Evolutionary conservation across 2,888 invertebrate species (phyloP).

Genomic region (Serrognathus titanus): DNA sequence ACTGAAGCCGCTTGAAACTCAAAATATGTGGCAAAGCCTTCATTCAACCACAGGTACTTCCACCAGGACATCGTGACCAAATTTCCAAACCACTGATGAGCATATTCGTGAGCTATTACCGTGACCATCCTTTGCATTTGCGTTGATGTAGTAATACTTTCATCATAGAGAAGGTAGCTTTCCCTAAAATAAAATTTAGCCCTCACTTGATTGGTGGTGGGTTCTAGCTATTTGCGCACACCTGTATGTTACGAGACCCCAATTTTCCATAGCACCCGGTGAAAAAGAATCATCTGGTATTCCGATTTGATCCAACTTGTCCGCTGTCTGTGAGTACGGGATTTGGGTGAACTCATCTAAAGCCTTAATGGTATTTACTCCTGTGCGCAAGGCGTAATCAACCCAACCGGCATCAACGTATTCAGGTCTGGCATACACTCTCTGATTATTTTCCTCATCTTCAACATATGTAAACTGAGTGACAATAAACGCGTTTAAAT

Average conservation of each 20-base stretch:
- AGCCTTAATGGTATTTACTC: conserved; percentile 47
- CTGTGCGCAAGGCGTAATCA: conserved; percentile 47
- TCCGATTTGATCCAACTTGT: conserved; percentile 75
- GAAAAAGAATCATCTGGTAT: conserved; percentile 70
- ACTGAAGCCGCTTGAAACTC: conserved; percentile 45
- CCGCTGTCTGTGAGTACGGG: conserved; percentile 44
- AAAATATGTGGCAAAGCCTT: conserved; percentile 56
- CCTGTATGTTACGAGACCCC: conserved; percentile 84
- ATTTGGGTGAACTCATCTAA: conserved; percentile 59
- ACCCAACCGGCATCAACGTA: conserved; percentile 37
- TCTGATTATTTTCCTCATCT: conserved; percentile 26
- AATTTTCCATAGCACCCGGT: conserved; percentile 90
- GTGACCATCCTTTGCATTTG: conserved; percentile 33
- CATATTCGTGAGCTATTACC: conserved; percentile 54
- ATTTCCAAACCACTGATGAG: conserved; percentile 56
- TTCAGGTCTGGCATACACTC: conserved; percentile 31
- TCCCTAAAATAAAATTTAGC: conserved; percentile 50
- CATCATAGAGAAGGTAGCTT: conserved; percentile 13
- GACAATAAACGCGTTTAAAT: conserved; percentile 76
- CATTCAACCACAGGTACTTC: conserved; percentile 48
- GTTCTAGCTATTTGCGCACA: conserved; percentile 29
- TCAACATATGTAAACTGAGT: conserved; percentile 59
- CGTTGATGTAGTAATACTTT: conserved; percentile 5
- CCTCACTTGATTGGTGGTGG: conserved; percentile 55
- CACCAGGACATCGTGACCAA: conserved; percentile 47